Conservation (phyloP, 2,888 invertebrate genomes). For the Phortica okadai region DNA sequence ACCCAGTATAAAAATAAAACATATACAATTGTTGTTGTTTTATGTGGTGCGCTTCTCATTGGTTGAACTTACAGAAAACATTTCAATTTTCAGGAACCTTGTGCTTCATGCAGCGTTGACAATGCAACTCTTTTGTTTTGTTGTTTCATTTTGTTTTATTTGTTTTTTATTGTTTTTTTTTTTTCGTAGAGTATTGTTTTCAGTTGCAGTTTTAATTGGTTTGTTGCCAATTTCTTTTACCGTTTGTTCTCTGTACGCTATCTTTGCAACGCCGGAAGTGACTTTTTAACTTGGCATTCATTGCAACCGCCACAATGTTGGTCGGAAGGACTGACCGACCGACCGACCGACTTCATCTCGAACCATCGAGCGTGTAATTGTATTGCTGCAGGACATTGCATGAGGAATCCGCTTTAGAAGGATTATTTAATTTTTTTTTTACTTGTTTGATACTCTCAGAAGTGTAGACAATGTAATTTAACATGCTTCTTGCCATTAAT, state of each 20-base stretch:
- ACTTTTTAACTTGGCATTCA: slow-evolving; percentile 14
- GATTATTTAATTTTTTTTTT: neutral
- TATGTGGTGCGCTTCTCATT: neutral
- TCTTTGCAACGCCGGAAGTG: slow-evolving; percentile 13
- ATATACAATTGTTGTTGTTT: neutral
- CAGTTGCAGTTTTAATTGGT: slow-evolving; percentile 21
- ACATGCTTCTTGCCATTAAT: neutral
- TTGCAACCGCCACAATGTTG: slow-evolving; percentile 1
- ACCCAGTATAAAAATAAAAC: neutral
- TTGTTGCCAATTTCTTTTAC: slow-evolving; percentile 8
- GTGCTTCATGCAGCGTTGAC: neutral
- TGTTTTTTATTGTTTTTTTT: neutral
- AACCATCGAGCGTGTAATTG: neutral
- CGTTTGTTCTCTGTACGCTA: neutral
- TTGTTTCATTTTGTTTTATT: slow-evolving; percentile 11
- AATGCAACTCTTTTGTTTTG: neutral
- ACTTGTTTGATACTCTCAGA: neutral
- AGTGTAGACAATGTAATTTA: neutral
- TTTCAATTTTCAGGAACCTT: neutral
- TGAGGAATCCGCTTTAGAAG: neutral
- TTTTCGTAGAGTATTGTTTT: slow-evolving; percentile 4
- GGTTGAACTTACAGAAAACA: neutral
- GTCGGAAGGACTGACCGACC: neutral
- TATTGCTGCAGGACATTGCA: neutral
- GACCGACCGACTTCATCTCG: neutral